These are phyloP conservation scores for Microctenopoma steveboyesi DNA, from an alignment of 2,797 vertebrate species.

Conservation along the genomic window DNA sequence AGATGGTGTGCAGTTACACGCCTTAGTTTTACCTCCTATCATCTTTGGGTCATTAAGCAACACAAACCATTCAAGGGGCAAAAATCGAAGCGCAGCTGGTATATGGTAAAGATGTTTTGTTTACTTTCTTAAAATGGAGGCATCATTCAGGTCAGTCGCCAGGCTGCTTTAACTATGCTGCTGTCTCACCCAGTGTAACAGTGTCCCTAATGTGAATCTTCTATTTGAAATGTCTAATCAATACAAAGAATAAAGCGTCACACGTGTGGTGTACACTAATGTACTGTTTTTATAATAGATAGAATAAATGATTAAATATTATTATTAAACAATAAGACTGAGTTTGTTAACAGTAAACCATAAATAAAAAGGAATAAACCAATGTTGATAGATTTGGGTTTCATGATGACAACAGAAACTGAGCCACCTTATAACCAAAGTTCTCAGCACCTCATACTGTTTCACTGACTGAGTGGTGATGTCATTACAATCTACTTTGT, in stretches of 20 bases:
- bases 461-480: too few relatives aligned
- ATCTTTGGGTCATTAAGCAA: conserved; percentile 28
- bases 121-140: not conserved
- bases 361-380: too few relatives aligned
- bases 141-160: conserved; percentile 25
- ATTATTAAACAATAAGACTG: too few relatives aligned
- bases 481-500: too few relatives aligned
- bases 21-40: conserved; percentile 24
- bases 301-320: too few relatives aligned
- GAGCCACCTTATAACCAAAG: too few relatives aligned
- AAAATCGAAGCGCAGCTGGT: conserved; percentile 8
- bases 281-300: too few relatives aligned
- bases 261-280: too few relatives aligned
- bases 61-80: conserved; percentile 19
- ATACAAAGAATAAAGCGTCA: not conserved
- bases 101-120: conserved; percentile 16
- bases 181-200: not conserved
- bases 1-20: not conserved
- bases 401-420: too few relatives aligned
- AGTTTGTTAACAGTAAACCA: too few relatives aligned
- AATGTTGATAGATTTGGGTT: too few relatives aligned
- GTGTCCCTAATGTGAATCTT: not conserved
- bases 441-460: too few relatives aligned
- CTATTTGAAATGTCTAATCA: not conserved
- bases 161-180: not conserved